Percentiles rank a stretch among this genome's conserved stretches.
Evolutionary conservation across 2,797 vertebrate genomes (phyloP).

Genomic region (Euthynnus affinis): DNA sequence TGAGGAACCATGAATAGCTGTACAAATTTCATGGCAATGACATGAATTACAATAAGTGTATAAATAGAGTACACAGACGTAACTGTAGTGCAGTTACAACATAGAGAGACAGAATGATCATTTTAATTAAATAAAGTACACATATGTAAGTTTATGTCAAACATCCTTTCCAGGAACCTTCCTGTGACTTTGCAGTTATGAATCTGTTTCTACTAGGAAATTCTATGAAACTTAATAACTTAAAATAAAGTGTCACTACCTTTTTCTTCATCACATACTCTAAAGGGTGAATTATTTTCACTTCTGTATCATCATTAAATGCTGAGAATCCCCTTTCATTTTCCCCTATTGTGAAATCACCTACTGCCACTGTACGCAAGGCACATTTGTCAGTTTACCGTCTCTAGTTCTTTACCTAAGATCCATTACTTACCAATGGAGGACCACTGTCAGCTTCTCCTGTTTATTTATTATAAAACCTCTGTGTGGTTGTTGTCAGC

Average conservation of each 20-base stretch:
- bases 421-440: background rate
- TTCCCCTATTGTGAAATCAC: conserved; percentile 16
- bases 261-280: background rate
- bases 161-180: background rate
- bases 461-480: conserved; percentile 51
- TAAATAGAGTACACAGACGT: no score
- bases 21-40: no score
- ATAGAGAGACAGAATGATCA: background rate
- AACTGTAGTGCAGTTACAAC: no score
- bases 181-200: background rate
- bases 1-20: no score
- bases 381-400: background rate
- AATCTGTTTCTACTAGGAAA: background rate
- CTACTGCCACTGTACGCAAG: background rate
- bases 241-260: background rate
- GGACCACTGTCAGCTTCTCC: background rate
- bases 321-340: background rate
- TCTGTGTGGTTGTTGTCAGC: conserved; percentile 9
- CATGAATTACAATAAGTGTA: no score
- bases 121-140: background rate
- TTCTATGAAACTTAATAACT: background rate
- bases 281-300: conserved; percentile 4
- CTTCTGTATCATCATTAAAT: background rate
- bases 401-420: background rate
- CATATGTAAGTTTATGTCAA: background rate